A percentile compares a stretch with the other conserved stretches of the same genome.
phyloP scores from a whole-genome alignment of 1,140 invertebrate genomes.

The Meloidogyne exigua region DNA sequence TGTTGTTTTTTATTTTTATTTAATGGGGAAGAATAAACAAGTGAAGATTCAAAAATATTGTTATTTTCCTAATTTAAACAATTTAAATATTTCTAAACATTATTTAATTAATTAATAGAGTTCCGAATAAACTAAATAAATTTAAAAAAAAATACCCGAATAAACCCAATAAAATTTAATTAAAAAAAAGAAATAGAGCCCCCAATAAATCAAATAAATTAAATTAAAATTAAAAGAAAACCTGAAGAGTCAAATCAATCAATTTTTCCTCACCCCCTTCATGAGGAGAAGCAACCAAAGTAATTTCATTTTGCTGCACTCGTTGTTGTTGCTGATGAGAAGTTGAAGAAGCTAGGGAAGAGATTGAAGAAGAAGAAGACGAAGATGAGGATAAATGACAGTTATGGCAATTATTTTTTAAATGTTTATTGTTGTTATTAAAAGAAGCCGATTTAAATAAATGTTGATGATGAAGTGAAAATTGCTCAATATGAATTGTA shows the following conservation, averaged over 20 bases:
- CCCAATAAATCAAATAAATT: too few species aligned
- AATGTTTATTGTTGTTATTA: too few species aligned
- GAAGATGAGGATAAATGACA: not conserved
- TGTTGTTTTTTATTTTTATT: not conserved
- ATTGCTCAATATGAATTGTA: not conserved
- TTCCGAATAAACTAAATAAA: too few species aligned
- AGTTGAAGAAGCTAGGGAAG: too few species aligned
- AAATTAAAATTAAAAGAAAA: not conserved
- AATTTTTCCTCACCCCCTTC: not conserved
- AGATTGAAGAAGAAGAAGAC: not conserved
- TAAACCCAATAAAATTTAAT: too few species aligned
- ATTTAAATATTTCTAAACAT: too few species aligned
- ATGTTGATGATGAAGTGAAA: not conserved
- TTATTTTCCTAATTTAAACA: too few species aligned
- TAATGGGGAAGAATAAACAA: not conserved
- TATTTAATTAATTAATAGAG: too few species aligned
- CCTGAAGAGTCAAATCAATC: not conserved
- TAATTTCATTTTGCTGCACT: constrained; percentile 3
- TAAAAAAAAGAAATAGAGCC: too few species aligned
- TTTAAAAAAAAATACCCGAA: too few species aligned
- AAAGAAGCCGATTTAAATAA: not conserved
- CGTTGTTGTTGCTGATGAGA: not conserved
- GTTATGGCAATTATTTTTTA: too few species aligned
- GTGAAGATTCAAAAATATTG: not conserved
- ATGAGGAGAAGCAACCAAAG: not conserved